Base-by-base conservation (phyloP, 1,140 invertebrate genomes). In the Epicauta chinensis region DNA sequence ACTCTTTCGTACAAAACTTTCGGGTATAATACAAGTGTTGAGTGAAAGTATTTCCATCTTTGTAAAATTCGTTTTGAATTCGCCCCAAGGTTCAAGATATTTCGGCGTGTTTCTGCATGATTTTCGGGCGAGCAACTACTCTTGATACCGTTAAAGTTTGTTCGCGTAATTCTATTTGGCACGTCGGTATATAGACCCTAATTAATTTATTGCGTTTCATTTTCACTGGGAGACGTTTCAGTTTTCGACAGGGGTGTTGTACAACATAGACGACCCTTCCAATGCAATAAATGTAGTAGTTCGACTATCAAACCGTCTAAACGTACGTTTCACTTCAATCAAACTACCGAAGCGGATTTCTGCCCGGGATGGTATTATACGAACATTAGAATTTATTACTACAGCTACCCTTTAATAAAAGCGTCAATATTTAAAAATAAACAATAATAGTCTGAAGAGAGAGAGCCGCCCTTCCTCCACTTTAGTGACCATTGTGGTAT, bases 201-300 rank as follows among this genome's bases (percentile, higher is more conserved):
- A 58, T 58, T 58, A 58, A 58, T 58, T 58, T 58, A 58, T 58
- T 58, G 52, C 56, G 53, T 55, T 58, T 55, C 56, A 55, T 58
- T 58, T 58, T 54, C 52, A 38, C 53, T 51, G 30, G 51, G 35
- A 51, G 55, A 44, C 47, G 47, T 51, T 53, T 53, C 49, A 49
- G 38, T 57, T 53, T 51, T 31, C 39, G 34, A 32, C 15, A 5
- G 13, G 50, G 50, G 12, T 34, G 32, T 34, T 34, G 3, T 12
- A 11, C 11, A 34, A 7, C 10, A 34, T 34, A n/a, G 32, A 34
- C 32, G 23, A 42, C 48, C 48, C 48, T 51, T 16, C 48, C 32
- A 49, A 51, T 41, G 48, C 48, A 51, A 51, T 51, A 51, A 51
- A 51, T 51, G 48, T 51, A 36, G 32, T 23, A 43, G 34, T 37